Evolutionary conservation across 2,113 vertebrate genomes (phyloP).

Genomic region (Eulemur macaco): DNA sequence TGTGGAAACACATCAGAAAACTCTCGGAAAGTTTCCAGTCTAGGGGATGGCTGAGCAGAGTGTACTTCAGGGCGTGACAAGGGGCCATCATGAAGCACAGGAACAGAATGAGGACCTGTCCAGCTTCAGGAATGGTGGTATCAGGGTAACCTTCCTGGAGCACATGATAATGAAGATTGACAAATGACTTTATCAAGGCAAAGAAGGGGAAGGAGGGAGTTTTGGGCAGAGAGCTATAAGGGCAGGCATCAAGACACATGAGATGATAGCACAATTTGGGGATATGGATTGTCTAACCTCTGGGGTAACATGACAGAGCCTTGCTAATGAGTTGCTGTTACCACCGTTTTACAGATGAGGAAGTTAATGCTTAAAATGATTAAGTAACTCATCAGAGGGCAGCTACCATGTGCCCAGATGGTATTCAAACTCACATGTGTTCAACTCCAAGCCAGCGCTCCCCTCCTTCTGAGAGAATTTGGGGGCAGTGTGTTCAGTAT

Average conservation of each 20-base stretch:
- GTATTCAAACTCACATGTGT: not conserved
- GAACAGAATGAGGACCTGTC: not conserved
- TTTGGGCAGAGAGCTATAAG: not conserved
- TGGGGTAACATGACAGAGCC: not conserved
- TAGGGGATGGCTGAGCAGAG: not conserved
- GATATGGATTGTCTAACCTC: not conserved
- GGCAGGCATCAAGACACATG: fast-evolving
- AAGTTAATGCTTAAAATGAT: not conserved
- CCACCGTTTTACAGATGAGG: not conserved
- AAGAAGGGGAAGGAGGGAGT: not conserved
- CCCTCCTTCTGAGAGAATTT: fast-evolving
- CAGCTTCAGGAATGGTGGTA: not conserved
- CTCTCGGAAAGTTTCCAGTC: not conserved
- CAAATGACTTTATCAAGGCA: not conserved
- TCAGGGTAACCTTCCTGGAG: not conserved
- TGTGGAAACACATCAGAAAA: not conserved
- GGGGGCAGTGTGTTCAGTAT: not conserved
- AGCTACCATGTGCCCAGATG: not conserved
- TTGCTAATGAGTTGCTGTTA: not conserved
- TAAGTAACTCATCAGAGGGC: not conserved
- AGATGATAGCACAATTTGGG: fast-evolving
- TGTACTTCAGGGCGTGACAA: not conserved
- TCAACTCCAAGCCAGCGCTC: not conserved
- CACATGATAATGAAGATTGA: not conserved
- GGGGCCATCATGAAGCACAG: not conserved